These are phyloP conservation scores for Mylabris sibirica DNA, from an alignment of 2,888 invertebrate genomes.

Conservation along the genomic window DNA sequence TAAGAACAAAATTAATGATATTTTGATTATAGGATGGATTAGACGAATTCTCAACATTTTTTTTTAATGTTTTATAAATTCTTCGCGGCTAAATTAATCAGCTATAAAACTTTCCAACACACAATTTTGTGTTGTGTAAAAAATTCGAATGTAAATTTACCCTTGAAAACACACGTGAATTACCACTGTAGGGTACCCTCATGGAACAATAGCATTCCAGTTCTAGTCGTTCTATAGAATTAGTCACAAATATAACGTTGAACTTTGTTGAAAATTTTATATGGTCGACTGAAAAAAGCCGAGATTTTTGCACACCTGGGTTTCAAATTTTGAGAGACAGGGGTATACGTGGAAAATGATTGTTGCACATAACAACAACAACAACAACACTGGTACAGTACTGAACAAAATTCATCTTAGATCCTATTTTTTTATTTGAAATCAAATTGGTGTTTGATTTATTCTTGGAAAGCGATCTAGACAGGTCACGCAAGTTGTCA, in stretches of 20 bases:
- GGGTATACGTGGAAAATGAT: constrained; percentile 36
- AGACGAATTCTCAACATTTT: no score
- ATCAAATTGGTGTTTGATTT: neutral
- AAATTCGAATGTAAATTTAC: constrained; percentile 37
- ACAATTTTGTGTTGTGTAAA: constrained; percentile 17
- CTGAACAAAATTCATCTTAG: constrained; percentile 28
- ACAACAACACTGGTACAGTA: constrained; percentile 32
- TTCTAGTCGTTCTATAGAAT: constrained; percentile 27
- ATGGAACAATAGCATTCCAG: constrained; percentile 38
- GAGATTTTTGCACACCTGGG: constrained; percentile 44
- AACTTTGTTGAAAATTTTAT: neutral
- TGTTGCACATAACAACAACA: constrained; percentile 28
- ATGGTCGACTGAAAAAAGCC: constrained; percentile 24
- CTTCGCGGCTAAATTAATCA: no score
- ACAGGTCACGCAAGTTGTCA: constrained; percentile 10
- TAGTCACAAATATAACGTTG: neutral
- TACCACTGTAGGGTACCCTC: constrained; percentile 35
- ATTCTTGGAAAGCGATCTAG: constrained; percentile 5
- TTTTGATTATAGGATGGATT: neutral
- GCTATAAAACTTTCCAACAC: neutral
- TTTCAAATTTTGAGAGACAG: constrained; percentile 31
- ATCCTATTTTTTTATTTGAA: constrained; percentile 7
- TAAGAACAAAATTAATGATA: neutral
- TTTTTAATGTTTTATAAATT: no score
- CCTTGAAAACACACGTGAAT: constrained; percentile 39